Evolutionary conservation across 2,888 invertebrate species (phyloP).

Genomic region (Conchocele bisecta): DNA sequence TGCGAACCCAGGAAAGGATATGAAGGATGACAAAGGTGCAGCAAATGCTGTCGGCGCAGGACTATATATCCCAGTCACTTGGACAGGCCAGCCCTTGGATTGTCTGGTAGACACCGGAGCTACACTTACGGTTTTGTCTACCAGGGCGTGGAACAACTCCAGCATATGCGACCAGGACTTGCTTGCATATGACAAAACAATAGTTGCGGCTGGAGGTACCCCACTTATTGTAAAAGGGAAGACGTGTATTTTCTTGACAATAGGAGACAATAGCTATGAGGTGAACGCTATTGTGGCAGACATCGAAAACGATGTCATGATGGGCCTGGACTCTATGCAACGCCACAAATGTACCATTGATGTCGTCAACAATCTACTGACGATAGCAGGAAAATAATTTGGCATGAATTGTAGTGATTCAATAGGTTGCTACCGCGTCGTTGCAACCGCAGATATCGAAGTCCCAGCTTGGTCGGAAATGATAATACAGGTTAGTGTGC

Average conservation of each 20-base stretch:
- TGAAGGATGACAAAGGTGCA: too few species aligned
- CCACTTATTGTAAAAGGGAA: constrained; percentile 17
- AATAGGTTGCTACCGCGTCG: background rate
- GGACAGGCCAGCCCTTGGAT: background rate
- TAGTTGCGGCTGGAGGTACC: constrained; percentile 10
- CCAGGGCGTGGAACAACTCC: constrained; percentile 4
- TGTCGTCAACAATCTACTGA: background rate
- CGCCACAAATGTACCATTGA: constrained; percentile 7
- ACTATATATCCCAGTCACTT: background rate
- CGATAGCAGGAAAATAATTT: background rate
- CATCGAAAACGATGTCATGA: constrained; percentile 15
- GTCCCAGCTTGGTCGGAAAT: constrained; percentile 18
- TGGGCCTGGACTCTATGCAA: constrained; percentile 18
- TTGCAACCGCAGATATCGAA: background rate
- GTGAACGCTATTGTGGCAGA: constrained; percentile 25
- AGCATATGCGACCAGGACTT: background rate
- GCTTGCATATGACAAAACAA: constrained; percentile 7
- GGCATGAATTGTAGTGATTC: background rate
- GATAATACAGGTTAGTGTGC: background rate
- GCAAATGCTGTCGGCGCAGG: background rate
- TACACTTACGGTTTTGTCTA: constrained; percentile 10
- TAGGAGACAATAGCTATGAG: constrained; percentile 1
- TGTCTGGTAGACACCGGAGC: constrained; percentile 14
- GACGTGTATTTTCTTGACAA: background rate
- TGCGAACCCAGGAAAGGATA: too few species aligned